phyloP scores from a whole-genome alignment of 2,797 vertebrate genomes.

The Kryptopterus vitreolus region DNA sequence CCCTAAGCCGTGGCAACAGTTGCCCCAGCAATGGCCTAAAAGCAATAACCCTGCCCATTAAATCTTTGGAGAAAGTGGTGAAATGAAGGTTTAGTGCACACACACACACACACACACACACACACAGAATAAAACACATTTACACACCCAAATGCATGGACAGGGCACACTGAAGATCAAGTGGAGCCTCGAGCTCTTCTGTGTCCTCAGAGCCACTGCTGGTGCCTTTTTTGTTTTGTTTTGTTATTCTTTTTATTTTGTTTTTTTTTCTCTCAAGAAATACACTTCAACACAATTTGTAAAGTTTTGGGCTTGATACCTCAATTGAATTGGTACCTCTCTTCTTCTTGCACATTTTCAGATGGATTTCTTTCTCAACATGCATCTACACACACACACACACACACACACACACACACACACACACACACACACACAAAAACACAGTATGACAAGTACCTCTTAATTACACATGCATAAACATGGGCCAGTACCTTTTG shows the following conservation, averaged over 20 bases:
- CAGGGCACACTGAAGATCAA: conserved; percentile 55
- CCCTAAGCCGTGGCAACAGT: conserved; percentile 76
- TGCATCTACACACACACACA: not conserved
- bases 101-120: conserved; percentile 30
- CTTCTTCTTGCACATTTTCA: conserved; percentile 24
- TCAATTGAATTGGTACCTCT: conserved; percentile 57
- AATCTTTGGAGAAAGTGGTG: conserved; percentile 58
- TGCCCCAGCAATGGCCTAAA: conserved; percentile 79
- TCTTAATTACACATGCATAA: not conserved
- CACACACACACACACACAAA: not conserved
- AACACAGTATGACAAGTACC: not conserved
- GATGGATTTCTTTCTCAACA: not conserved
- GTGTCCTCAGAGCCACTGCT: conserved; percentile 44
- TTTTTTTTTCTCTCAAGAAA: conserved; percentile 30
- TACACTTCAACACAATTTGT: conserved; percentile 58
- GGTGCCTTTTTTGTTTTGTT: conserved; percentile 66
- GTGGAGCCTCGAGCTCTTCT: not conserved
- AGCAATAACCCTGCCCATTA: conserved; percentile 75
- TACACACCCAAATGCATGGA: conserved; percentile 47
- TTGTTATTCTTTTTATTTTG: too few species aligned
- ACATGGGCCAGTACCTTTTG: not conserved
- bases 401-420: not conserved
- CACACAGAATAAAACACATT: conserved; percentile 30
- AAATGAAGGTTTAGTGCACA: conserved; percentile 49
- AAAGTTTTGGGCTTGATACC: conserved; percentile 65